Evolutionary conservation across 2,113 vertebrate species (phyloP).

Genomic region (Peucedramus taeniatus): DNA sequence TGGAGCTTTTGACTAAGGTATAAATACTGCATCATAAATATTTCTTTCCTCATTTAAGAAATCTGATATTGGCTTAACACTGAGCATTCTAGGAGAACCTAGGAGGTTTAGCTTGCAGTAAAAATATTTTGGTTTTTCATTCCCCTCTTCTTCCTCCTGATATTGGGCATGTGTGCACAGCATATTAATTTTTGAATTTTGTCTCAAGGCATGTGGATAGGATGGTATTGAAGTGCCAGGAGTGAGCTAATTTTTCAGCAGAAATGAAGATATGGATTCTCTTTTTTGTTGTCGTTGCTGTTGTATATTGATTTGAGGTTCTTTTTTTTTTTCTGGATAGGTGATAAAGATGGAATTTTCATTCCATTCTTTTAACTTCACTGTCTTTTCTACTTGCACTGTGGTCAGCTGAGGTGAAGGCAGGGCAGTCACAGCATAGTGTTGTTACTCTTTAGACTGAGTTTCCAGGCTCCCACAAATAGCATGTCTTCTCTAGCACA

Average conservation of each 20-base stretch:
- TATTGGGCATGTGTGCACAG: not conserved
- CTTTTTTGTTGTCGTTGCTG: not conserved
- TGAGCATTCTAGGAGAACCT: not conserved
- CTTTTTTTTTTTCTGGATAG: not conserved
- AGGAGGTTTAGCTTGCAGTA: not conserved
- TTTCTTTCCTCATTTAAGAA: not conserved
- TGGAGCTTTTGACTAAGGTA: not conserved
- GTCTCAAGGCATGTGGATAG: not conserved
- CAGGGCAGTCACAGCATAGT: not conserved
- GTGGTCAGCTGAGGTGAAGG: not conserved
- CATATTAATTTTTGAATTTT: not conserved
- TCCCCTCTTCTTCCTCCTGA: not conserved
- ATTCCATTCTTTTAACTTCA: not conserved
- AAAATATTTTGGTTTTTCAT: not conserved
- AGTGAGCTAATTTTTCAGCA: not conserved
- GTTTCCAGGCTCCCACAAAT: not conserved
- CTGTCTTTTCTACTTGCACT: not conserved
- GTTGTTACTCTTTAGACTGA: not conserved
- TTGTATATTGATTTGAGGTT: not conserved
- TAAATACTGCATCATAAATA: slow-evolving; percentile 30
- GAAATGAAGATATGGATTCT: not conserved
- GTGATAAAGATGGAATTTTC: not conserved
- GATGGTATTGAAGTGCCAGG: not conserved
- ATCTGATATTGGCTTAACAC: not conserved
- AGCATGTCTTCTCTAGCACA: not conserved